Evolutionary conservation across 2,113 vertebrate genomes (phyloP).

Genomic region (Regulus satrapa): DNA sequence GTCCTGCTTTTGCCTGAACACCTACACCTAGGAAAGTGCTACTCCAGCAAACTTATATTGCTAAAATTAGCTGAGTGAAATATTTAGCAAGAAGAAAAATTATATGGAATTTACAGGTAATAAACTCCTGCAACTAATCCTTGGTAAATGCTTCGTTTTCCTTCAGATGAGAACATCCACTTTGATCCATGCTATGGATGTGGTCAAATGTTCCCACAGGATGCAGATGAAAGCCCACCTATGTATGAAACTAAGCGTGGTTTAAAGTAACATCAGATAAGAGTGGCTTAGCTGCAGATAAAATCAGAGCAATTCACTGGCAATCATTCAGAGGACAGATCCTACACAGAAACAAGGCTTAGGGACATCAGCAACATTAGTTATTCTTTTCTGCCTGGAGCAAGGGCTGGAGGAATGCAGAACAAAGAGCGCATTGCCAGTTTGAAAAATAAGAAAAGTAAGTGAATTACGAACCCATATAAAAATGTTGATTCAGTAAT

Average conservation of each 20-base stretch:
- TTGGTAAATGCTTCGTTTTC: neutral
- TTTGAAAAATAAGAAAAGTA: neutral
- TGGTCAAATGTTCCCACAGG: neutral
- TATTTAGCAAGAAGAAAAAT: neutral
- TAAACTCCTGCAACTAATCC: neutral
- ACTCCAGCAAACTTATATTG: neutral
- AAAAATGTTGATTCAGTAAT: neutral
- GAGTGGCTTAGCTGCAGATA: neutral
- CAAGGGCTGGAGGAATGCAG: neutral
- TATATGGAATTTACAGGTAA: neutral
- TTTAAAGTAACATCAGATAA: neutral
- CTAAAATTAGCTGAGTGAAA: neutral
- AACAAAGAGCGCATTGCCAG: neutral
- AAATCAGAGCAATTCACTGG: conserved; percentile 29
- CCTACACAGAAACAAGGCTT: neutral
- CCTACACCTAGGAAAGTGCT: neutral
- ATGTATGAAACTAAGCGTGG: neutral
- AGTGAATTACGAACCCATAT: rapidly evolving
- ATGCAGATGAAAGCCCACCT: neutral
- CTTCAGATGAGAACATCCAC: neutral
- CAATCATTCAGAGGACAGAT: neutral
- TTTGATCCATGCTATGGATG: neutral
- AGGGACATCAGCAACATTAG: neutral
- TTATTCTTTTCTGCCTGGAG: neutral
- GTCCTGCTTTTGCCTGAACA: neutral